These are phyloP conservation scores for Manacus vitellinus DNA, from an alignment of 2,113 vertebrate species.

Conservation along the genomic window DNA sequence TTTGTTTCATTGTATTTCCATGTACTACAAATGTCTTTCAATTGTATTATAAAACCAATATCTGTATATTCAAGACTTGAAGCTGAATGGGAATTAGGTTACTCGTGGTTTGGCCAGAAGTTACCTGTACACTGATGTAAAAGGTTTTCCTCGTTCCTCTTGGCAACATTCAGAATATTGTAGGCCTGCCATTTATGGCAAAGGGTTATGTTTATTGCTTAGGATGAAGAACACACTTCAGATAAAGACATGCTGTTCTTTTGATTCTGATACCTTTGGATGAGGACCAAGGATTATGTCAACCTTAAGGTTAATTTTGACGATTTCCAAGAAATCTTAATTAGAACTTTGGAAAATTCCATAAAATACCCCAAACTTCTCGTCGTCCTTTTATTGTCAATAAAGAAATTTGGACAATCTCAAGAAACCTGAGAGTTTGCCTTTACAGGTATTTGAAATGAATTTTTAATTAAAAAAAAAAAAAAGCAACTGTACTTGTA, in stretches of 20 bases:
- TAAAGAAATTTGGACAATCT: not conserved
- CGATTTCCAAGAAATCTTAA: not conserved
- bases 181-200: constrained; percentile 23
- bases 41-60: not conserved
- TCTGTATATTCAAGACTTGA: not conserved
- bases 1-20: not conserved
- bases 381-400: not conserved
- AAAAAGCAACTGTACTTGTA: not conserved
- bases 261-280: not conserved
- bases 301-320: not conserved
- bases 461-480: not conserved
- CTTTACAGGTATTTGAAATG: not conserved
- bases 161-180: not conserved
- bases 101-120: not conserved
- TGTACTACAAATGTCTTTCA: not conserved
- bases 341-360: not conserved
- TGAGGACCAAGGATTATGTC: not conserved
- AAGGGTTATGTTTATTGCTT: not conserved
- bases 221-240: not conserved
- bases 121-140: not conserved
- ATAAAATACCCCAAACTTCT: not conserved
- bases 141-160: not conserved
- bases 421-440: not conserved
- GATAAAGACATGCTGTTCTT: constrained; percentile 16
- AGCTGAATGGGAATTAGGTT: not conserved